These are phyloP conservation scores for Protophormia terraenovae DNA, from an alignment of 2,888 invertebrate species.

Conservation along the genomic window DNA sequence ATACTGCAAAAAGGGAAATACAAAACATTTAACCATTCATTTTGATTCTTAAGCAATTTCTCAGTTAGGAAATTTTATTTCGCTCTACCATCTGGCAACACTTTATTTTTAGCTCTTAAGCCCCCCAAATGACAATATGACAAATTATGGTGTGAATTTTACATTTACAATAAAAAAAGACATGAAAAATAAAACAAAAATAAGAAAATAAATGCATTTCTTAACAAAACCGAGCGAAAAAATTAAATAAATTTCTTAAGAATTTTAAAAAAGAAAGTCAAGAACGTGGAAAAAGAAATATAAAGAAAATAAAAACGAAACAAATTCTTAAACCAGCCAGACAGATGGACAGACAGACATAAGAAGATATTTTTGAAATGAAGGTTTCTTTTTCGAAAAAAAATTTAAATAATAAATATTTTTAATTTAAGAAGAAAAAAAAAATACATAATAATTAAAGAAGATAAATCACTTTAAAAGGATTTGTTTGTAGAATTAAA, in stretches of 20 bases:
- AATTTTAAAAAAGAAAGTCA: constrained; percentile 44
- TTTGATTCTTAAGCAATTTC: too few species aligned
- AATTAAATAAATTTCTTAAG: constrained; percentile 27
- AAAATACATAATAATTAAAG: constrained; percentile 11
- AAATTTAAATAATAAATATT: background rate
- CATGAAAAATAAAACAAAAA: background rate
- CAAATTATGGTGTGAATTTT: constrained; percentile 5
- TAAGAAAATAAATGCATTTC: constrained; percentile 16
- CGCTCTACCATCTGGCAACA: background rate
- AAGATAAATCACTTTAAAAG: constrained; percentile 28
- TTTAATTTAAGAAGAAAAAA: too few species aligned
- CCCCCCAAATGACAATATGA: background rate
- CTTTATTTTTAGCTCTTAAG: background rate
- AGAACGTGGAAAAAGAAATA: constrained; percentile 28
- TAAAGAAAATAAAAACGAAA: background rate
- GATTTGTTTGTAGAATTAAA: background rate
- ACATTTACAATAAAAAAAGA: background rate
- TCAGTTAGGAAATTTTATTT: too few species aligned
- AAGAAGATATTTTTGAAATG: too few species aligned
- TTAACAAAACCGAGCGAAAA: constrained; percentile 21
- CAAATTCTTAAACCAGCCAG: background rate
- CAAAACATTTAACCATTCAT: too few species aligned
- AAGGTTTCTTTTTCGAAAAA: background rate
- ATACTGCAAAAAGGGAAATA: too few species aligned
- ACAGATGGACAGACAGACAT: background rate